Evolutionary conservation across 1,140 invertebrate species (phyloP).

Genomic region (Mycetomoellerius zeteki): DNA sequence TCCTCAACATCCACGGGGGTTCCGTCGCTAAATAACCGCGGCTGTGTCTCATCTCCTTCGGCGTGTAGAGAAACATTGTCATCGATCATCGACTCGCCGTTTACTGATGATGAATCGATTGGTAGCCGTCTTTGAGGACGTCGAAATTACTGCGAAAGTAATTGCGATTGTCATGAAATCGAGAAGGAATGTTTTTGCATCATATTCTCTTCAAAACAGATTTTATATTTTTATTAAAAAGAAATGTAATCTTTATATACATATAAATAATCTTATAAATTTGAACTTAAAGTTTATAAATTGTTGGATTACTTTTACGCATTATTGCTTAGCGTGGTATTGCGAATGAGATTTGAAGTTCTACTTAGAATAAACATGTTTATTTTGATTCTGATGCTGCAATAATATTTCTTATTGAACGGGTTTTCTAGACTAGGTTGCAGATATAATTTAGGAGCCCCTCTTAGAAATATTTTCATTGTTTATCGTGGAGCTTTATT

Average conservation of each 20-base stretch:
- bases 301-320: background rate
- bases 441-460: background rate
- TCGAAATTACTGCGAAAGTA: background rate
- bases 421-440: background rate
- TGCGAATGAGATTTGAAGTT: background rate
- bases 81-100: background rate
- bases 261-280: background rate
- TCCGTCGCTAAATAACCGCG: conserved; percentile 81
- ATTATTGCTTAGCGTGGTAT: background rate
- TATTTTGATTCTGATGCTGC: background rate
- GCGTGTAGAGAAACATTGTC: background rate
- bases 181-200: background rate
- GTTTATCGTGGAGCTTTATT: background rate
- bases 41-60: background rate
- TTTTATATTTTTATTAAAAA: conserved; percentile 39
- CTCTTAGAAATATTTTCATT: conserved; percentile 19
- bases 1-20: conserved; percentile 86
- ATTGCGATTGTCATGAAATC: background rate
- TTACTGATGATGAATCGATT: background rate
- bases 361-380: background rate
- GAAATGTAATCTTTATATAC: background rate
- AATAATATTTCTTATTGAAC: conserved; percentile 1
- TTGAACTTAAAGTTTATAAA: background rate
- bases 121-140: background rate
- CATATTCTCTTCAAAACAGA: background rate